A percentile compares a stretch with the other conserved stretches of the same genome.
Conservation (phyloP, 2,113 vertebrate species). For the Atrichornis clamosus region DNA sequence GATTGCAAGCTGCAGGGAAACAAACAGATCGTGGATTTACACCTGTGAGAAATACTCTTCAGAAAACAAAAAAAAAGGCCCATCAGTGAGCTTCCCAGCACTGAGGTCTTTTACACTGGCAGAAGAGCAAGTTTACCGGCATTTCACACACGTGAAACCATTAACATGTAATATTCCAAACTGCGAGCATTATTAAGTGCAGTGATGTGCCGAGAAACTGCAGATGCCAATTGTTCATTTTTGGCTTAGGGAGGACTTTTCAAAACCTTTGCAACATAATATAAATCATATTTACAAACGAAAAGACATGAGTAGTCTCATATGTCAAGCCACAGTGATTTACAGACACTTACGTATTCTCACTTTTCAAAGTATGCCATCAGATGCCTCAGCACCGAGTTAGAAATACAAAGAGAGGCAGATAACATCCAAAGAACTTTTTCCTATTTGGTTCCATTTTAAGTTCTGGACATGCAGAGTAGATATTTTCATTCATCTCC, state of each 20-base stretch:
- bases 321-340: background rate
- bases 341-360: background rate
- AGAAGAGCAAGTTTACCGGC: background rate
- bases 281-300: constrained; percentile 34
- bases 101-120: background rate
- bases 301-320: background rate
- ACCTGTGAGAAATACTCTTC: background rate
- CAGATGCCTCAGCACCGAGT: background rate
- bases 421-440: background rate
- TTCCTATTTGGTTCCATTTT: background rate
- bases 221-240: background rate
- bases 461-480: background rate
- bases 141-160: background rate
- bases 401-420: background rate
- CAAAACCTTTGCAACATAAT: background rate
- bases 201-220: background rate
- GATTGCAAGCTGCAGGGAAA: background rate
- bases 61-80: background rate
- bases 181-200: background rate
- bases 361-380: background rate
- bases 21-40: background rate
- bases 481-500: background rate
- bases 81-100: background rate
- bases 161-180: background rate
- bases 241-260: background rate